These are phyloP conservation scores for Phocides pigmalion DNA, from an alignment of 1,140 invertebrate species.

Conservation along the genomic window DNA sequence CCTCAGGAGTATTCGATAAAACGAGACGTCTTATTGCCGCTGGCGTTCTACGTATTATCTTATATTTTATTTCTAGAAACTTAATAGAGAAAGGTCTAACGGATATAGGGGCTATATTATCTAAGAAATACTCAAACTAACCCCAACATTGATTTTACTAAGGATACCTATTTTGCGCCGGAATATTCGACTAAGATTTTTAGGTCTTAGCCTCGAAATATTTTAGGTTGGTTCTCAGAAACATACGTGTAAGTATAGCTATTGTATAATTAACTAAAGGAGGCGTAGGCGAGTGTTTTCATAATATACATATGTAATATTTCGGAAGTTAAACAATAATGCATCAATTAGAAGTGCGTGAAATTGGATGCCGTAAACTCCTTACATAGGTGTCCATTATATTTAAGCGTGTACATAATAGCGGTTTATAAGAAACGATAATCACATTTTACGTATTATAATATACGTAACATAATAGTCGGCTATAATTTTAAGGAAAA, in stretches of 20 bases:
- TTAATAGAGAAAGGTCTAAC: constrained; percentile 6
- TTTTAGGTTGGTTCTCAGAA: neutral
- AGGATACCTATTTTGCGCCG: neutral
- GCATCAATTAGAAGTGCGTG: no score
- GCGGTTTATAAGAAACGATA: no score
- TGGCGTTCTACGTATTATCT: constrained; percentile 3
- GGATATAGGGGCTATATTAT: neutral
- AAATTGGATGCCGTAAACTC: no score
- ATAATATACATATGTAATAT: no score
- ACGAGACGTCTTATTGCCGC: constrained; percentile 1
- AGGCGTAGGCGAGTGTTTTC: no score
- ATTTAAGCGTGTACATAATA: no score
- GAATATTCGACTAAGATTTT: neutral
- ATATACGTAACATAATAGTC: no score
- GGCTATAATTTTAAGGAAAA: no score
- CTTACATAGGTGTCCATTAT: no score
- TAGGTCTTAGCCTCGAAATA: neutral
- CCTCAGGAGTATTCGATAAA: constrained; percentile 21
- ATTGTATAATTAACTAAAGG: no score
- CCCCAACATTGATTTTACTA: neutral
- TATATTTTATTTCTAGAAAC: constrained; percentile 2
- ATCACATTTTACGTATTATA: no score
- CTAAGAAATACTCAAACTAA: neutral
- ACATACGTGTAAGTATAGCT: neutral
- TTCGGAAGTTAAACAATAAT: no score